Evolutionary conservation across 2,113 vertebrate genomes (phyloP).

Genomic region (Cynopterus brachyotis): DNA sequence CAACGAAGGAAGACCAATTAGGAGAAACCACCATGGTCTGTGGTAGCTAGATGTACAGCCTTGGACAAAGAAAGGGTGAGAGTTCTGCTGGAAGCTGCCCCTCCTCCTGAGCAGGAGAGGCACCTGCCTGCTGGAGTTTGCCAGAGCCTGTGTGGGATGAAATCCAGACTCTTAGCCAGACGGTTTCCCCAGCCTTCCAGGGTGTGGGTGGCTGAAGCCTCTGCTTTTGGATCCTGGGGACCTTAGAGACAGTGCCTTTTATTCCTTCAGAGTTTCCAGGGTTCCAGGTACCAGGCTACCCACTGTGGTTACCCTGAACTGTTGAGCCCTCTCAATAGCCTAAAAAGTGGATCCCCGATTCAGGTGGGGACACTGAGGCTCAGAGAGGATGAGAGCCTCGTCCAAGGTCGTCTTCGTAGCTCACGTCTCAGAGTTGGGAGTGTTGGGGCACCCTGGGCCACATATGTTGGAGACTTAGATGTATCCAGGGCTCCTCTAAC

Average conservation of each 20-base stretch:
- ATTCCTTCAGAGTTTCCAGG: not conserved
- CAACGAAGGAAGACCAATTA: not conserved
- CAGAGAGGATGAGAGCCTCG: not conserved
- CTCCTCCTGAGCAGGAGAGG: not conserved
- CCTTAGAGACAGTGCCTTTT: too few species aligned
- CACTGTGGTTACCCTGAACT: not conserved
- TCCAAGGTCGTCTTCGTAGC: not conserved
- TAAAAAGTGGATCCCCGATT: not conserved
- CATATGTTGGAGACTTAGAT: rapidly evolving
- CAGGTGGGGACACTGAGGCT: not conserved
- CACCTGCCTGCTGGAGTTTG: not conserved
- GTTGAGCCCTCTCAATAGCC: not conserved
- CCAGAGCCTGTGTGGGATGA: rapidly evolving
- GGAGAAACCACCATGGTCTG: not conserved
- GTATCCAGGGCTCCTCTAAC: not conserved
- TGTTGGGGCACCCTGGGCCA: rapidly evolving
- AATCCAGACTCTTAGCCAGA: not conserved
- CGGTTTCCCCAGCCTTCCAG: not conserved
- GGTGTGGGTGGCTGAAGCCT: rapidly evolving
- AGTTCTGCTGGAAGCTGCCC: not conserved
- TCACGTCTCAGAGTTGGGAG: too few species aligned
- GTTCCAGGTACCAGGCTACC: not conserved
- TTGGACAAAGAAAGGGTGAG: not conserved
- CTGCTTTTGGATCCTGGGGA: not conserved
- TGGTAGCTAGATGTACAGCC: rapidly evolving